Evolutionary conservation across 2,888 invertebrate genomes (phyloP).

Genomic region (Drosophila picticornis): DNA sequence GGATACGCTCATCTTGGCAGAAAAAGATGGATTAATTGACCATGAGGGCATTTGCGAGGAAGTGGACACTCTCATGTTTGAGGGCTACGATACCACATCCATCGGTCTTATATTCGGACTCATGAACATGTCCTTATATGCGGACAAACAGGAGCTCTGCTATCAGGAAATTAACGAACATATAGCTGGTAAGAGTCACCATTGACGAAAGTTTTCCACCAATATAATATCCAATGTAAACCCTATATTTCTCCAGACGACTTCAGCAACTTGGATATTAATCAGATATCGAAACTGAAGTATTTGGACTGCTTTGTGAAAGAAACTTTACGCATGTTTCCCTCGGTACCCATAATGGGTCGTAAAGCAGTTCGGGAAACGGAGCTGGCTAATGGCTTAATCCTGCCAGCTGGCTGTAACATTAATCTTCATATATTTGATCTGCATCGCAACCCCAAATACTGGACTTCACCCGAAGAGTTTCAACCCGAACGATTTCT

Average conservation of each 20-base stretch:
- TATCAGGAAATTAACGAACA: slow-evolving; percentile 70
- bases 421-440: slow-evolving; percentile 71
- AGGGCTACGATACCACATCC: slow-evolving; percentile 77
- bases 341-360: slow-evolving; percentile 88
- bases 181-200: slow-evolving; percentile 60
- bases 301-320: slow-evolving; percentile 70
- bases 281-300: slow-evolving; percentile 51
- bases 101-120: slow-evolving; percentile 75
- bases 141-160: slow-evolving; percentile 74
- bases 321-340: slow-evolving; percentile 86
- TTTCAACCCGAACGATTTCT: slow-evolving; percentile 81
- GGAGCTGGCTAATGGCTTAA: slow-evolving; percentile 65
- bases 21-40: slow-evolving; percentile 75
- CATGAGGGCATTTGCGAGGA: slow-evolving; percentile 88
- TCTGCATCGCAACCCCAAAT: slow-evolving; percentile 74
- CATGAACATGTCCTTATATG: slow-evolving; percentile 73
- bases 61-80: slow-evolving; percentile 89
- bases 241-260: slow-evolving; percentile 46
- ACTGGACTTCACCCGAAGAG: slow-evolving; percentile 74
- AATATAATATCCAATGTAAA: no score
- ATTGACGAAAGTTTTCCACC: neutral
- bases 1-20: slow-evolving; percentile 75
- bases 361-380: slow-evolving; percentile 85
- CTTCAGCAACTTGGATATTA: slow-evolving; percentile 55
- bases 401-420: slow-evolving; percentile 72